Base-by-base conservation (phyloP, 1,140 invertebrate genomes). In the Cephus cinctus region DNA sequence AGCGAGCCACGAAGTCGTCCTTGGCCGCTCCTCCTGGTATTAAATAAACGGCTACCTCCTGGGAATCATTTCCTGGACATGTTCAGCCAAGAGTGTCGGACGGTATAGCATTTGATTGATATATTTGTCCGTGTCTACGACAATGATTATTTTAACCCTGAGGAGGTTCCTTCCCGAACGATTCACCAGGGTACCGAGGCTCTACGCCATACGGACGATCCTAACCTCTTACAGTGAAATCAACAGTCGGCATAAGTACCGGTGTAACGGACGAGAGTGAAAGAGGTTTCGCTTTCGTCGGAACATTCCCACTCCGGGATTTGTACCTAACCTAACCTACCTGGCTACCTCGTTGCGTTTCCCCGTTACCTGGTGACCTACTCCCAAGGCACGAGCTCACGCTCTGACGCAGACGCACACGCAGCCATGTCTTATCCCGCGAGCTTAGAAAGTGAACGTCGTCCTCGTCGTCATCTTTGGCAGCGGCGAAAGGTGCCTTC, bases 221-320 rank as follows among this genome's bases (percentile, higher is more conserved):
- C 6, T 27, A 27, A 6, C 25, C 25, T 6, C 25, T 8, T n/a
- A 27, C 43, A 56, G 54, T 57, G 55, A 59, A 59, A 59, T 48
- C 38, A 45, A 38, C 23, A 42, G 45, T 25, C 31, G 35, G 20
- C n/a, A n/a, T 20, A 50, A 51, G 35, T 47, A 52, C 54, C 54
- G 43, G 55, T 48, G 53, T 60, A 60, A 60, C 55, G 51, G 54
- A 65, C 50, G 58, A 67, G 59, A 66, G 62, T 63, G 63, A 66
- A 65, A 63, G 62, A 66, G 57, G 54, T 70, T 69, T 71, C 65
- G 57, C 66, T 71, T 69, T 71, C 66, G 57, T 69, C 60, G 42
- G 56, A 50, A 53, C 47, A 45, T 46, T 39, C 57, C 50, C 52
- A 52, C 48, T 54, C 55, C 50, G 50, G 43, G 52, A 50, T 58